phyloP scores from a whole-genome alignment of 1,140 invertebrate genomes.

The Grapholita molesta region DNA sequence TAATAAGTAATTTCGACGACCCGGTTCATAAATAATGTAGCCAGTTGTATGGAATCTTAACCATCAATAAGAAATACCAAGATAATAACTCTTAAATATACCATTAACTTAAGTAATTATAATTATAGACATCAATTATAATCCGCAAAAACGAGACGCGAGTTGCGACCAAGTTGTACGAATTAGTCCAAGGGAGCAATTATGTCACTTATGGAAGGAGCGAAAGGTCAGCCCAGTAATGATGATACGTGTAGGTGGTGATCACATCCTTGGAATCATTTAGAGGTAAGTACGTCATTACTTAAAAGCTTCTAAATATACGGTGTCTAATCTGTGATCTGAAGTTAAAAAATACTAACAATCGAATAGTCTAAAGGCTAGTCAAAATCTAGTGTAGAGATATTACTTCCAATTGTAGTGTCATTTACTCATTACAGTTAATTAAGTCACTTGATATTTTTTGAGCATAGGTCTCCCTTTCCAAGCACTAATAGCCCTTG shows the following conservation, averaged over 20 bases:
- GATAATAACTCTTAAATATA: neutral
- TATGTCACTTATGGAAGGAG: slow-evolving; percentile 15
- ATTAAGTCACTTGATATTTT: too few species aligned
- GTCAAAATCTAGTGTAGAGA: too few species aligned
- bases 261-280: neutral
- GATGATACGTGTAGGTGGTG: neutral
- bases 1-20: too few species aligned
- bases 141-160: neutral
- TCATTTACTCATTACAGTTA: too few species aligned
- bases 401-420: too few species aligned
- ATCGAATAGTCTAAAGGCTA: too few species aligned
- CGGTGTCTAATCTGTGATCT: too few species aligned
- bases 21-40: too few species aligned
- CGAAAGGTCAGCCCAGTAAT: slow-evolving; percentile 4
- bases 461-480: too few species aligned
- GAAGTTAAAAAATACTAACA: too few species aligned
- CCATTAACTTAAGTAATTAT: neutral
- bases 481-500: too few species aligned
- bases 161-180: neutral
- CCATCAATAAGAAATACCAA: neutral
- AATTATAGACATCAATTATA: neutral
- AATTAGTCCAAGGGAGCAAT: slow-evolving; percentile 16
- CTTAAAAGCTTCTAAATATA: too few species aligned
- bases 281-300: neutral
- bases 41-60: neutral